Conservation (phyloP, 2,888 invertebrate species). For the Netelia inedita region DNA sequence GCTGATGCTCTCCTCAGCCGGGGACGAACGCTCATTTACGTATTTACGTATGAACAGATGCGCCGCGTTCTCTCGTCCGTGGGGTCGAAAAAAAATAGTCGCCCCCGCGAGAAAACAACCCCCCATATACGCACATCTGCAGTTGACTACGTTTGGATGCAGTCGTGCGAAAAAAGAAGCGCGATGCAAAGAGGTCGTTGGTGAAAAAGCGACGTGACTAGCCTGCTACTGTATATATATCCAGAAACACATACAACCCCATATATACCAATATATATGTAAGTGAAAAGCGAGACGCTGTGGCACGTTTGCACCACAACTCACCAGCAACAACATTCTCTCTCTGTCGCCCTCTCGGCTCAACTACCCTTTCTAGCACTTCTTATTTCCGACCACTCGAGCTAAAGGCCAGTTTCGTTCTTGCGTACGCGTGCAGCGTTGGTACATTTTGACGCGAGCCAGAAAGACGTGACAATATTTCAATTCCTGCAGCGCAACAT, state of each 20-base stretch:
- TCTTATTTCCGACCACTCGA: slow-evolving; percentile 35
- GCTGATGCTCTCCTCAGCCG: neutral
- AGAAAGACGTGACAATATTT: slow-evolving; percentile 48
- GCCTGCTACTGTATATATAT: slow-evolving; percentile 3
- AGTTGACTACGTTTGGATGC: slow-evolving; percentile 61
- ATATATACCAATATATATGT: neutral
- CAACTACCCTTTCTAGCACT: neutral
- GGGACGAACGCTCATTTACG: neutral
- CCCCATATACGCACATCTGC: slow-evolving; percentile 43
- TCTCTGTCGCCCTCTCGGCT: slow-evolving; percentile 15
- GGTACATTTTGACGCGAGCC: slow-evolving; percentile 33
- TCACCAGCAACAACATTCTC: slow-evolving; percentile 44
- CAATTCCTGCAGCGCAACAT: slow-evolving; percentile 47
- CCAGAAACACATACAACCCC: neutral
- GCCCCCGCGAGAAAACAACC: slow-evolving; percentile 31
- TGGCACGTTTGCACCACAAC: slow-evolving; percentile 58
- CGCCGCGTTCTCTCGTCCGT: neutral
- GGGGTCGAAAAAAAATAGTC: slow-evolving; percentile 34
- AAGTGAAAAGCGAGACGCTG: slow-evolving; percentile 31
- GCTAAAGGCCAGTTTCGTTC: slow-evolving; percentile 33
- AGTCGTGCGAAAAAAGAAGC: slow-evolving; percentile 58
- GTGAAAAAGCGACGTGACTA: slow-evolving; percentile 40
- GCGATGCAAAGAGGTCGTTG: slow-evolving; percentile 54
- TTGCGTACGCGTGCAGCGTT: neutral
- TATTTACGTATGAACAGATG: neutral